Evolutionary conservation across 2,888 invertebrate species (phyloP).

Genomic region (Eueremaeus valkanovi): DNA sequence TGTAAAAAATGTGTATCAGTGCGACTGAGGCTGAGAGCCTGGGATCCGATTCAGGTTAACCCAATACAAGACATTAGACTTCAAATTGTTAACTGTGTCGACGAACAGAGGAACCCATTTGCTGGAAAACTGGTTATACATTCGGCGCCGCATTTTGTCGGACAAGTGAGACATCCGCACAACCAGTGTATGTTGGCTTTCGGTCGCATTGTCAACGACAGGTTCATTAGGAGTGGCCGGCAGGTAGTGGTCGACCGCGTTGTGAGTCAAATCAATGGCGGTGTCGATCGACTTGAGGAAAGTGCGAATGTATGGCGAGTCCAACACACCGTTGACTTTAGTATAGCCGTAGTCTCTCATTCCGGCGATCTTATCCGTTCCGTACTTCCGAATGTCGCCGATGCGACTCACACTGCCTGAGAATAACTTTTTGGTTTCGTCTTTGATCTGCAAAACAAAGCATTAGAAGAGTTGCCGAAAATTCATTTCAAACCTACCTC

Average conservation of each 20-base stretch:
- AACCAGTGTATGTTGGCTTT: background rate
- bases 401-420: background rate
- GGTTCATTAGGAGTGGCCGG: conserved; percentile 13
- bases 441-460: conserved; percentile 3
- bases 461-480: background rate
- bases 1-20: background rate
- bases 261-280: conserved; percentile 34
- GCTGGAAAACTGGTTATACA: conserved; percentile 32
- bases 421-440: conserved; percentile 11
- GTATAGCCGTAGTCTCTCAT: conserved; percentile 26
- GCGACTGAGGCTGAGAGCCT: too few species aligned
- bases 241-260: conserved; percentile 37
- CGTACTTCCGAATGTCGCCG: conserved; percentile 23
- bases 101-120: background rate
- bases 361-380: conserved; percentile 26
- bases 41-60: background rate
- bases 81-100: background rate
- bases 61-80: background rate
- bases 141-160: conserved; percentile 28
- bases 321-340: conserved; percentile 33
- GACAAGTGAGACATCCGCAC: conserved; percentile 27
- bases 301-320: background rate
- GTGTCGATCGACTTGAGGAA: conserved; percentile 36
- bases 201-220: background rate
- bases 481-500: conserved; percentile 32